Evolutionary conservation across 2,113 vertebrate species (phyloP).

Genomic region (Cynocephalus volans): DNA sequence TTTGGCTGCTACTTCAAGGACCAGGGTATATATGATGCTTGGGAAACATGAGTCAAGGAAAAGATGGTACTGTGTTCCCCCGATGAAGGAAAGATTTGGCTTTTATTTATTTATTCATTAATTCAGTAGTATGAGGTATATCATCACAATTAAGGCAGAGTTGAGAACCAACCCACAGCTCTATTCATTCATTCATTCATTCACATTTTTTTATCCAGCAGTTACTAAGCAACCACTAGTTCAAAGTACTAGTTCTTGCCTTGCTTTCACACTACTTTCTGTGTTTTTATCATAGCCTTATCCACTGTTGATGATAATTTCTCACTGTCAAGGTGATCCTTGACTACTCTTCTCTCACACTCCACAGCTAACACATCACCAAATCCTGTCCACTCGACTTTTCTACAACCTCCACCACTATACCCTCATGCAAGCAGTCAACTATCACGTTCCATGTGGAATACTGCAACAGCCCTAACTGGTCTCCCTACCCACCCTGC

Average conservation of each 20-base stretch:
- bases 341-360: background rate
- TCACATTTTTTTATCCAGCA: background rate
- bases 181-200: background rate
- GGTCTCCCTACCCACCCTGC: background rate
- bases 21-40: background rate
- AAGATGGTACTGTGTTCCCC: background rate
- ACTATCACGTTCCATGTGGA: background rate
- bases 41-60: background rate
- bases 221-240: background rate
- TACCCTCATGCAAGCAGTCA: background rate
- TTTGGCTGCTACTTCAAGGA: background rate
- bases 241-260: background rate
- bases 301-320: background rate
- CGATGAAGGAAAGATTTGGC: background rate
- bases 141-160: background rate
- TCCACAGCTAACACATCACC: background rate
- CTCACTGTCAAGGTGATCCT: background rate
- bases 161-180: background rate
- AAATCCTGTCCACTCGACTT: background rate
- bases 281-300: background rate
- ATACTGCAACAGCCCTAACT: background rate
- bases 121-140: background rate
- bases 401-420: background rate
- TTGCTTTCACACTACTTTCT: background rate
- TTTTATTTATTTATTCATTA: background rate